Percentiles rank a stretch among this genome's conserved stretches.
These are phyloP conservation scores for Todiramphus saurophagus DNA, from an alignment of 2,113 vertebrate species.

Conservation along the genomic window DNA sequence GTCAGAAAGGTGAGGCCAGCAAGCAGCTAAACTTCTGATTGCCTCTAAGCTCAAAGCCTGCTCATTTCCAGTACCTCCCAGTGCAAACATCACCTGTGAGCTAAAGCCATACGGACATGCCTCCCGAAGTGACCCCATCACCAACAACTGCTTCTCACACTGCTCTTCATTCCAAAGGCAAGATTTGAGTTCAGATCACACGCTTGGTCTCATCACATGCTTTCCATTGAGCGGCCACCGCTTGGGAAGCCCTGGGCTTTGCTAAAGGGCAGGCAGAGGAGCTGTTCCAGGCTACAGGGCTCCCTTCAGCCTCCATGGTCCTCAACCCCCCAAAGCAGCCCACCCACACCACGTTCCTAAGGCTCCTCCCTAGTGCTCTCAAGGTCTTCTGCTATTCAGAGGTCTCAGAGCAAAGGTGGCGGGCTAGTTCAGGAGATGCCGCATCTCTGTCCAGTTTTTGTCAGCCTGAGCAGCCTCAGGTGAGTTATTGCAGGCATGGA, in stretches of 20 bases:
- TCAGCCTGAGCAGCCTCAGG: not conserved
- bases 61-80: not conserved
- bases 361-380: rapidly evolving
- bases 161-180: not conserved
- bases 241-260: not conserved
- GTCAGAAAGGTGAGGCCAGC: not conserved
- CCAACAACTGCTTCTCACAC: not conserved
- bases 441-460: not conserved
- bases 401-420: not conserved
- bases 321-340: not conserved
- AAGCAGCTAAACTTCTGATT: not conserved
- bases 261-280: not conserved
- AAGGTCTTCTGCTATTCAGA: not conserved
- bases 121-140: not conserved
- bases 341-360: rapidly evolving
- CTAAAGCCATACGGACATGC: not conserved
- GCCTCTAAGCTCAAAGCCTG: not conserved
- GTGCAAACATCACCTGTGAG: not conserved
- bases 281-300: not conserved
- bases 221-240: not conserved
- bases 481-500: not conserved
- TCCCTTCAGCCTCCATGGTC: not conserved
- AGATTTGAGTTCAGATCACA: not conserved
- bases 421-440: not conserved
- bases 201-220: not conserved